Evolutionary conservation across 1,140 invertebrate species (phyloP).

Genomic region (Melitaea cinxia): DNA sequence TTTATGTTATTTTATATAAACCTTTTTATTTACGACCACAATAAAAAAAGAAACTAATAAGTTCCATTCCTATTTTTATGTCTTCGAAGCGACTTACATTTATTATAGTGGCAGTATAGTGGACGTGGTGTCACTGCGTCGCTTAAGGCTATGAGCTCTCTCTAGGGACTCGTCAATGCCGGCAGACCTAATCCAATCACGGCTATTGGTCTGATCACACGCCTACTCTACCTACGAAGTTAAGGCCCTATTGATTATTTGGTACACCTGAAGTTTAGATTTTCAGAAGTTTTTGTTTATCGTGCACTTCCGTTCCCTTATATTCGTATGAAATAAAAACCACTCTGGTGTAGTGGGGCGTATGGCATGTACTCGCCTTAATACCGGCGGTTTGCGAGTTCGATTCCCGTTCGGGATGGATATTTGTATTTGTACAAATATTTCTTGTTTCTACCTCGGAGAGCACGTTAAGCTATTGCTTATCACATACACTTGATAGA

Average conservation of each 20-base stretch:
- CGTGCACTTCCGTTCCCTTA: too few species aligned
- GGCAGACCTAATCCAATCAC: conserved; percentile 77
- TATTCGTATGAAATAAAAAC: too few species aligned
- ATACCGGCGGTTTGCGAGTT: too few species aligned
- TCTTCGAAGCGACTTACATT: conserved; percentile 58
- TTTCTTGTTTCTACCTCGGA: too few species aligned
- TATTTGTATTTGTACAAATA: too few species aligned
- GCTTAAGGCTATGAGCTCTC: conserved; percentile 58
- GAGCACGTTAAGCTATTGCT: too few species aligned
- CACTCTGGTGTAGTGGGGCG: too few species aligned
- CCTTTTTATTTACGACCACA: conserved; percentile 19
- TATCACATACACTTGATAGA: too few species aligned
- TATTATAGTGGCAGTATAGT: conserved; percentile 50
- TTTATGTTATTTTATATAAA: too few species aligned
- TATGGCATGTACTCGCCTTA: too few species aligned
- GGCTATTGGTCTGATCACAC: conserved; percentile 59
- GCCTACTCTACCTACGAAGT: conserved; percentile 48
- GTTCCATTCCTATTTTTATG: conserved; percentile 46
- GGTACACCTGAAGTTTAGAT: conserved; percentile 20
- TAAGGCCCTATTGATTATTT: conserved; percentile 17
- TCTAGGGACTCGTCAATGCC: conserved; percentile 70
- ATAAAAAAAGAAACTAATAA: conserved; percentile 26
- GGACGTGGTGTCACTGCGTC: conserved; percentile 58
- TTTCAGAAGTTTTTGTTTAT: not conserved
- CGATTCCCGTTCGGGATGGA: too few species aligned